Evolutionary conservation across 1,140 invertebrate species (phyloP), one percentile per base, ranked within the genome.

Genomic region (Anastatus disparis): DNA sequence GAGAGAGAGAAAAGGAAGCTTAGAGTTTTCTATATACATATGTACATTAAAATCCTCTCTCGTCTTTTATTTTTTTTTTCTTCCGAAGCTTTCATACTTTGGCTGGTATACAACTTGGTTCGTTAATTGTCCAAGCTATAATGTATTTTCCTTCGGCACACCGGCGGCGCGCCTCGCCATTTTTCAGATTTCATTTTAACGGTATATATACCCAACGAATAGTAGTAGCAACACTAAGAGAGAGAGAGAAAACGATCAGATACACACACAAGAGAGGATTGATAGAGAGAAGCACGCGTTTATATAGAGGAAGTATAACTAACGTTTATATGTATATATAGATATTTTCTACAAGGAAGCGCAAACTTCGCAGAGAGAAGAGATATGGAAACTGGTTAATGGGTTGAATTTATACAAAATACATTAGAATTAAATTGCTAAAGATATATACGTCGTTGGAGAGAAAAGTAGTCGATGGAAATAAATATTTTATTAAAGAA

Each of bases 161-260:
- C n/a, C n/a, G n/a, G n/a, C n/a, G n/a, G n/a, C n/a, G n/a, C n/a
- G n/a, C n/a, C n/a, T n/a, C n/a, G n/a, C n/a, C n/a, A 64, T 53
- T 53, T 65, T 65, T 55, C 35, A 40, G 38, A 27, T 65, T 65
- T 65, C 24, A 35, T 48, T n/a, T 29, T 65, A 65, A 53, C 50
- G 63, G 50, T 65, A 65, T 12, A 4, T 29, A n/a, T n/a, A 20
- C 12, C 6, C n/a, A 13, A 2, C 1, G 35, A n/a, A n/a, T n/a
- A n/a, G n/a, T n/a, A n/a, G n/a, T n/a, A n/a, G n/a, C n/a, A n/a
- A n/a, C n/a, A n/a, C n/a, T n/a, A n/a, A n/a, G n/a, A n/a, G n/a
- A n/a, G n/a, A 42, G 1, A 24, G 55, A 24, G 6, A 0, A 17
- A 58, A 20, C 42, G 42, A 46, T 46, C 42, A 20, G 42, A 15